Evolutionary conservation across 2,113 vertebrate species (phyloP).

Genomic region (Monopterus albus): DNA sequence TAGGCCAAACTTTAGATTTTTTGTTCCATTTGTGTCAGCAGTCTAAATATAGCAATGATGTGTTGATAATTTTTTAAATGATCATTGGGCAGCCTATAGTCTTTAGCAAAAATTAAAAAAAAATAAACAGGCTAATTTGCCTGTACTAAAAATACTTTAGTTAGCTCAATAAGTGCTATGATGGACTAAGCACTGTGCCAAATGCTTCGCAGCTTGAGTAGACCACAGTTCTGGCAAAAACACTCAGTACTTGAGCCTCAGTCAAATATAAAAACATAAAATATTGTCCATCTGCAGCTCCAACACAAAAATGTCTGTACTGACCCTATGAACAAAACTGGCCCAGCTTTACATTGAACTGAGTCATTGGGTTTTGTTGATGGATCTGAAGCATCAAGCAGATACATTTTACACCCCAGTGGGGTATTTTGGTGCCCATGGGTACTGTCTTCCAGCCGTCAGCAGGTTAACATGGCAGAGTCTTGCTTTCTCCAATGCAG

Average conservation of each 20-base stretch:
- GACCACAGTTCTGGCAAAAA: neutral
- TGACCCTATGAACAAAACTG: neutral
- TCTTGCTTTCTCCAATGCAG: slow-evolving; percentile 78
- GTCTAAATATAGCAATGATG: too few relatives aligned
- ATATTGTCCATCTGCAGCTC: neutral
- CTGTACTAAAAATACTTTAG: neutral
- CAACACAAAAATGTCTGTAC: neutral
- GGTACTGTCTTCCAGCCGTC: slow-evolving; percentile 39
- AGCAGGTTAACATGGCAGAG: slow-evolving; percentile 85
- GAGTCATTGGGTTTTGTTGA: neutral
- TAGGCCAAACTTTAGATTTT: too few relatives aligned
- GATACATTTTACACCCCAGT: slow-evolving; percentile 4
- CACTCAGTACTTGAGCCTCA: neutral
- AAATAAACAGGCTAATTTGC: too few relatives aligned
- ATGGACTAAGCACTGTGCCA: neutral
- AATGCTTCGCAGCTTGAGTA: neutral
- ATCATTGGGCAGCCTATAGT: too few relatives aligned
- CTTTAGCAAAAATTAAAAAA: too few relatives aligned
- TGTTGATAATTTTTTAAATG: too few relatives aligned
- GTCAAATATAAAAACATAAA: neutral
- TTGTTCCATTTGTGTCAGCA: too few relatives aligned
- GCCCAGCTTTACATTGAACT: neutral
- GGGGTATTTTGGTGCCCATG: neutral
- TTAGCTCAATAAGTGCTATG: neutral
- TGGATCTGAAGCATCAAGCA: slow-evolving; percentile 11